Conservation (phyloP, 2,888 invertebrate species). For the Ariolimax columbianus region DNA sequence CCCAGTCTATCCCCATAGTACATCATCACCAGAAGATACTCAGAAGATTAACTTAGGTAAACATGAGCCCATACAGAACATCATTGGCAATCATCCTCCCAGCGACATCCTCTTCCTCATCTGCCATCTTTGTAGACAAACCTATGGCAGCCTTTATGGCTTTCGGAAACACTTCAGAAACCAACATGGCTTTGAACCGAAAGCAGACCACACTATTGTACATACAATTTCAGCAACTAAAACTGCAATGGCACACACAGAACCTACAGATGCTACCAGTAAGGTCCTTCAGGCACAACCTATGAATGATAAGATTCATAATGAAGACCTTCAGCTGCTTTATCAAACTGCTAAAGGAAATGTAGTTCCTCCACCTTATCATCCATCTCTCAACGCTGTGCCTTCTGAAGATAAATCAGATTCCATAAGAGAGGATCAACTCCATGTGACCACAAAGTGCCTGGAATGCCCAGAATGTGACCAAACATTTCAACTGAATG, state of each 20-base stretch:
- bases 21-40: constrained; percentile 34
- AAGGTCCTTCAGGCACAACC: not conserved
- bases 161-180: constrained; percentile 77
- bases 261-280: not conserved
- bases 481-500: constrained; percentile 73
- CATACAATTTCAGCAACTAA: constrained; percentile 76
- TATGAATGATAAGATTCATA: not conserved
- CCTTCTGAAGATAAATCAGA: not conserved
- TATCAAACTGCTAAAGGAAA: not conserved
- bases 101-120: constrained; percentile 75
- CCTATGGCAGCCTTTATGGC: constrained; percentile 76
- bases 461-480: constrained; percentile 72
- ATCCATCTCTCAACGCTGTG: not conserved
- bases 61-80: constrained; percentile 74
- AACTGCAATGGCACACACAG: constrained; percentile 56
- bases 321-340: not conserved
- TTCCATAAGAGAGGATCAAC: not conserved
- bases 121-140: constrained; percentile 74
- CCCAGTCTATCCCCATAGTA: not conserved
- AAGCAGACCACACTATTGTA: constrained; percentile 74
- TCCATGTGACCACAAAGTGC: constrained; percentile 60
- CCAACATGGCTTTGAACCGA: constrained; percentile 76
- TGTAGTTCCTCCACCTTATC: not conserved
- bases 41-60: constrained; percentile 58
- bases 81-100: constrained; percentile 73